Base-by-base conservation (phyloP, 2,113 vertebrate species). In the Sinocyclocheilus grahami region DNA sequence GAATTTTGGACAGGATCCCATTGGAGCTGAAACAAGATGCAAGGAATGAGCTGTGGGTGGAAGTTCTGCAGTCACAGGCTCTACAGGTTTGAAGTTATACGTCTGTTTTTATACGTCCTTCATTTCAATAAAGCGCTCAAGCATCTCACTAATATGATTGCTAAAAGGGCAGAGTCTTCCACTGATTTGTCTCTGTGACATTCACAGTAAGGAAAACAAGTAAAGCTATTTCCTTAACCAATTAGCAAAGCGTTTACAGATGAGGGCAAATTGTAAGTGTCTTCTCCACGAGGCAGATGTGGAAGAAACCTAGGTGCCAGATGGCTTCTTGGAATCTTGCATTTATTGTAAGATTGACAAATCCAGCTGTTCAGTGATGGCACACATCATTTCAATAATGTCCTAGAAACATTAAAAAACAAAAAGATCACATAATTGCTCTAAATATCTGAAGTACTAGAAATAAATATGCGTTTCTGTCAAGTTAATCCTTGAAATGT, bases 131-230 rank as follows among this genome's bases (percentile, higher is more conserved):
- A 82, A 51, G 24, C 6, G 11, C 69, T 82, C 24, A 53, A 33
- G 10, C 3, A 1, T 82, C 80, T 51, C 24, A 10, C 46, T 82
- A 82, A 82, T 69, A 71, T 53, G 80, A 82, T 82, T 71, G 18
- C 14, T 67, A 14, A 82, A 82, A 82, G 80, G 81, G 42, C 63
- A 82, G 9, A 71, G 24, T 37, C 63, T 51, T 71, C 46, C 81
- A 82, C 63, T 30, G 27, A 82, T 82, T 53, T n/a, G 81, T 82
- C 27, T 82, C 20, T 33, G 24, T 82, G 80, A 82, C 80, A 82
- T 30, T 71, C 24, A 42, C 46, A 51, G 63, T 53, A 69, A 67
- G 42, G 80, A 69, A 82, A 82, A 71, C 80, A 82, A 51, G 18
- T 69, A 51, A 69, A 51, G 80, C 63, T 82, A 82, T 82, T 82